These are phyloP conservation scores for Pica pica DNA, from an alignment of 2,113 vertebrate species.

Conservation along the genomic window DNA sequence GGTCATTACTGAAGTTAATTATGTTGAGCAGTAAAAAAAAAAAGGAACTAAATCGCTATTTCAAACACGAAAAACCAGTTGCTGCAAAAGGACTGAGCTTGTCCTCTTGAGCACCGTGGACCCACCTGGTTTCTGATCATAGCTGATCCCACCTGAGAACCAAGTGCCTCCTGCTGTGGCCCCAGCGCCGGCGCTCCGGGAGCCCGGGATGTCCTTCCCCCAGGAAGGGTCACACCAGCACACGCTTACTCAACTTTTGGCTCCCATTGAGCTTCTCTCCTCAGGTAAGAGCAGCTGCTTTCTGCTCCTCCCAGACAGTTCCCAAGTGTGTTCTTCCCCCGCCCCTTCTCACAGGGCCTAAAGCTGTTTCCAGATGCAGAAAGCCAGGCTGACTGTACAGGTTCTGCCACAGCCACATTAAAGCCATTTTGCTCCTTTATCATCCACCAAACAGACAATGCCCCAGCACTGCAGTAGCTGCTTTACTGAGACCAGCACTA, in stretches of 20 bases:
- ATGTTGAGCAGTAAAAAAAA: neutral
- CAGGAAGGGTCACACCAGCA: neutral
- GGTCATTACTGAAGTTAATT: neutral
- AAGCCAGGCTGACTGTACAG: constrained; percentile 21
- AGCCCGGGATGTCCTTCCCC: neutral
- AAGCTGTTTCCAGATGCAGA: neutral
- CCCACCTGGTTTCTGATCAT: neutral
- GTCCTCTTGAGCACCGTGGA: neutral
- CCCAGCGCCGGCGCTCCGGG: fast-evolving
- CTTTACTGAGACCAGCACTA: neutral
- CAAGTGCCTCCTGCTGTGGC: neutral
- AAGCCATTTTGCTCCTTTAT: neutral
- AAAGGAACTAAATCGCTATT: neutral
- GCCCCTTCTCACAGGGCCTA: neutral
- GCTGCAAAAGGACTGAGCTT: neutral
- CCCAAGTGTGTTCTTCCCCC: neutral
- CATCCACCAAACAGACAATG: neutral
- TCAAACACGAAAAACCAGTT: neutral
- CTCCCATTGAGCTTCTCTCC: neutral
- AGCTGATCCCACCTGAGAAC: neutral
- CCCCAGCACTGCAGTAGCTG: neutral
- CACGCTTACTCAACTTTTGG: neutral
- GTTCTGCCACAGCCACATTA: neutral
- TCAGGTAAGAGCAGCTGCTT: neutral
- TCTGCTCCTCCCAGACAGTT: constrained; percentile 16